Base-by-base conservation (phyloP, 1,140 invertebrate species). In the Colletes latitarsis region DNA sequence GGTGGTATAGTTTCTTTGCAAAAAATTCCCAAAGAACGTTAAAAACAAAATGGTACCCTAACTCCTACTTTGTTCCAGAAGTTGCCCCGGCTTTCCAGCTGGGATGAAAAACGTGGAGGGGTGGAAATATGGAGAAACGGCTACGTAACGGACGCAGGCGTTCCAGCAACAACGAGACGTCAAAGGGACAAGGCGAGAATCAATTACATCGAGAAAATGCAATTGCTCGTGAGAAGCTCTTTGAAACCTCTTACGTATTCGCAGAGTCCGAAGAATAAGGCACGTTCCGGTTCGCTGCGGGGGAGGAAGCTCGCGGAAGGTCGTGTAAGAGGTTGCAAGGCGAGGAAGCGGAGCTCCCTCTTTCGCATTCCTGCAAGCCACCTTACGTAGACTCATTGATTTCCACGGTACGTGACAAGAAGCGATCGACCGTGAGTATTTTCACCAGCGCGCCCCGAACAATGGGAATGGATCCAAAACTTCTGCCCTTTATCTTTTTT, bases 371-470 rank as follows among this genome's bases (percentile, higher is more conserved):
- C 78, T 68, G 12, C 72, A 49, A 64, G 74, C 46, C 69, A 21
- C 21, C 69, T 63, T 86, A 74, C 76, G 82, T 84, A 80, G 81
- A 68, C 82, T 89, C 89, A 88, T 88, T 89, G 89, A 90, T 90
- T 90, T 88, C 71, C 78, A 60, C 67, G 77, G 30, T 86, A 89
- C 82, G 89, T 88, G 88, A 88, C 88, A 82, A 77, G 71, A 30
- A 79, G 58, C 81, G 83, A 84, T 84, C 76, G 82, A 84, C 64
- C 77, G 81, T 85, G 82, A 88, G 77, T 72, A 57, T 75, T 82
- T 84, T 71, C 67, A 60, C 67, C 53, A 77, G 17, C 15, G 53
- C 30, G 12, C 6, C 46, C 52, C 19, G 49, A 55, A 39, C 43
- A 62, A 41, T 49, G 30, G 55, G 55, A 75, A 82, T 71, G 63